Base-by-base conservation (phyloP, 2,888 invertebrate species). In the Rotaria sp. region DNA sequence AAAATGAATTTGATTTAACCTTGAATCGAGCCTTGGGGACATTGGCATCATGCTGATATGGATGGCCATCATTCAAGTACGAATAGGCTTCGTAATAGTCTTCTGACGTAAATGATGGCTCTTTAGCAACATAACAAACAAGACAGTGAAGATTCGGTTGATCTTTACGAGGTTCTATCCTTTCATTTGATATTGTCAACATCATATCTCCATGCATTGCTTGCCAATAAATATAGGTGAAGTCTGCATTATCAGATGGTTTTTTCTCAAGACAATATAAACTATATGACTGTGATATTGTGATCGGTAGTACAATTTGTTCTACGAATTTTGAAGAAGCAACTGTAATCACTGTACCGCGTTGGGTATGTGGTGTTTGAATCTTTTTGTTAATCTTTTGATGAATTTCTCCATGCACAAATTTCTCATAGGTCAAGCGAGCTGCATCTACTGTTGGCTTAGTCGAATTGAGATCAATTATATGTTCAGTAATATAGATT, bases 201-300 rank as follows among this genome's bases (percentile, higher is more conserved):
- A 80, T 80, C 80, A 80, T 80, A 45, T 80, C 80, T 45, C 80
- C 80, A 45, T 45, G 0, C 80, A 80, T 41, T 41, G 80, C 80
- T 26, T 80, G 45, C 45, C 80, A 80, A 80, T 80, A 80, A 5
- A 80, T 80, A 45, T 45, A 45, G 45, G 45, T 80, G 0, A 5
- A 80, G 2, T 45, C 45, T 4, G 11, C 0, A 26, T 35, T 45
- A 1, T 18, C 15, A 45, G 80, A 4, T 80, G 41, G 38, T 7
- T 15, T 5, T 26, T 80, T 80, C n/a, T 80, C 8, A n/a, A 80
- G 80, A 38, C 80, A 35, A 45, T 80, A 45, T n/a, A 80, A 38
- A 26, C n/a, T 21, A 45, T 80, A 80, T n/a, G 80, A 80, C n/a
- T 80, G 80, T 26, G 41, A 13, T 11, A 80, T 41, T 45, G 80